Evolutionary conservation across 2,113 vertebrate genomes (phyloP), one percentile per base, ranked within the genome.

Genomic region (Ondatra zibethicus): DNA sequence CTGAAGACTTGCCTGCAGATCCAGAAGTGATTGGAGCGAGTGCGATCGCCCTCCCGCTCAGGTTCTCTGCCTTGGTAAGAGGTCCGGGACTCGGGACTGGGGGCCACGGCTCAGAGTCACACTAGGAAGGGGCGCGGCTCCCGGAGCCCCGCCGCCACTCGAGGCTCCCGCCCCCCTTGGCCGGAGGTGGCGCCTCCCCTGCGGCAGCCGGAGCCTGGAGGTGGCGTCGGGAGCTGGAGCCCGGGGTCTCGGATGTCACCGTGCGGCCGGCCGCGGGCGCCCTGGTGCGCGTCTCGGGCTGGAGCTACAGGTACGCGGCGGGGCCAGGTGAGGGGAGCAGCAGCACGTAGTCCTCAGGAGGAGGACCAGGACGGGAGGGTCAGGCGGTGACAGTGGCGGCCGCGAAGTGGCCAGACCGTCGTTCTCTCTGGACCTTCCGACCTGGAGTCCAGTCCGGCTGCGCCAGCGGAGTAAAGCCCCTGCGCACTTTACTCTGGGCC

Each of bases 141-240:
- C 66, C 1, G 19, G 39, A 47, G n/a, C 42, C 0, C 55, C 55
- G 61, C 81, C 16, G 63, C 84, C 84, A 21, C 81, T 63, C 25
- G 0, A n/a, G 21, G 86, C 96, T 91, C 97, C 93, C 91, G 81
- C 95, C 90, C 89, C 36, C 45, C 8, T 93, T 8, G 92, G 82
- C 82, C 47, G 78, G 96, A 92, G 75, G 76, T 91, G 96, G 96
- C 96, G 68, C 96, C 97, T 94, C 93, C 96, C 97, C 85, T 36
- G 85, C 25, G 10, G 84, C 78, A 45, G 76, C 88, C 8, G 23
- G 92, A 47, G 88, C 45, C 73, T 42, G 61, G 96, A 96, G 97
- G 95, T 94, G 97, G 97, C 96, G 95, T 96, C 78, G 52, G 93
- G 84, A 85, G 92, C 95, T 12, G 0, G 80, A 84, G 95, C 52